Base-by-base conservation (phyloP, 2,113 vertebrate genomes). In the Spilogale gracilis region DNA sequence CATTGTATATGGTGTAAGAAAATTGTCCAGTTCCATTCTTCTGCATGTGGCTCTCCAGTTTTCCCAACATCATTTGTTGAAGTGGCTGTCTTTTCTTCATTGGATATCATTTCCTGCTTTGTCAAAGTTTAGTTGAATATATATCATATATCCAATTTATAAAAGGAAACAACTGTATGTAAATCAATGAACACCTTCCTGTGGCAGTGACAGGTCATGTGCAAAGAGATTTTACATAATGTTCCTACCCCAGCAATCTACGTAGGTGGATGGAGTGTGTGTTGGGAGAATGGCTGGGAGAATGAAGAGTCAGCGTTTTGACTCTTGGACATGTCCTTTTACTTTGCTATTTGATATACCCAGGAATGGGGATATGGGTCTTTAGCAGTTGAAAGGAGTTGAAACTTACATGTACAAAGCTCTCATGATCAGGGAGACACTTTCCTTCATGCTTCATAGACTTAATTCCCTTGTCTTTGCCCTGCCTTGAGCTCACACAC, bases 231-330 rank as follows among this genome's bases (percentile, higher is more conserved):
- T 82, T 76, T 6, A 43, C 56, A 65, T 43, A 18, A 30, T 32
- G 21, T 32, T 16, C 23, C 63, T 52, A 21, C 14, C 14, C 30
- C 13, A 13, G 1, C 13, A 18, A 30, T 21, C 13, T 16, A 9
- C 11, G 2, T 27, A 17, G 18, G 48, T 50, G 23, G 12, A 5
- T 11, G 45, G 12, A 3, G 6, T 9, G 7, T 6, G 18, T 5
- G 4, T 18, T n/a, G 30, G 8, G 10, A 10, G 58, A 6, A 6
- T 56, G 20, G 21, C 8, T 18, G 52, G 11, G 84, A 79, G 10
- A 32, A n/a, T 6, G 20, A 56, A 60, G 71, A 32, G 83, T 18
- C 45, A n/a, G 54, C 17, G 8, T 12, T 54, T 12, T 4, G 5
- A 21, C 50, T 79, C 27, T 58, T 18, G 12, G 54, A 16, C 30